Base-by-base conservation (phyloP, 2,113 vertebrate species). In the Morone saxatilis region DNA sequence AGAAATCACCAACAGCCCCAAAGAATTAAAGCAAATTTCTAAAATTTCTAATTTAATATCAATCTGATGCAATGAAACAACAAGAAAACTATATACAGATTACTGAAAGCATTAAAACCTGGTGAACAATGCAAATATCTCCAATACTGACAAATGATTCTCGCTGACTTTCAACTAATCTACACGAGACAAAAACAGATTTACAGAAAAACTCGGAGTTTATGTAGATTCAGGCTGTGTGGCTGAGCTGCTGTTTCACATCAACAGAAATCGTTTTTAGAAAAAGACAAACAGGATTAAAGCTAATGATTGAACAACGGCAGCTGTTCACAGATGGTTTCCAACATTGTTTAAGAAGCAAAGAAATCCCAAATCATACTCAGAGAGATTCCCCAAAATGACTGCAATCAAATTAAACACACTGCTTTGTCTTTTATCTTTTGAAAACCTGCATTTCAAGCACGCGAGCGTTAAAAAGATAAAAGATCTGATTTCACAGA, bases 361-460 rank as follows among this genome's bases (percentile, higher is more conserved):
- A 82, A 87, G 63, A n/a, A 88, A 81, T 48, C 62, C 31, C 66
- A 79, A 66, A 76, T 60, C 63, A 86, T 40, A 77, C n/a, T 65
- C 36, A 10, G 10, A 54, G 61, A 69, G 19, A 71, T 67, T 22
- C 20, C 36, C 48, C 12, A 3, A 40, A 78, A 72, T 31, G 16
- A 57, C 41, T 45, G 38, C 31, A 69, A 84, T 84, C 76, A 80
- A 45, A 51, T 76, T 16, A 68, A 68, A 63, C 16, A 31, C 40
- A 41, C 13, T 14, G 7, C 70, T 83, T 63, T 12, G 8, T 73
- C 6, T 25, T 31, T 31, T 31, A 31, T 31, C 31, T 31, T 31
- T 31, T 31, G 2, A 31, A 31, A 31, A 31, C 31, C 31, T 31
- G 31, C 31, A 31, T 31, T 31, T 31, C 31, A 31, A 31, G 31